Percentiles rank a stretch among this genome's conserved stretches.
phyloP scores from a whole-genome alignment of 2,797 vertebrate species.

The Cossypha caffra region DNA sequence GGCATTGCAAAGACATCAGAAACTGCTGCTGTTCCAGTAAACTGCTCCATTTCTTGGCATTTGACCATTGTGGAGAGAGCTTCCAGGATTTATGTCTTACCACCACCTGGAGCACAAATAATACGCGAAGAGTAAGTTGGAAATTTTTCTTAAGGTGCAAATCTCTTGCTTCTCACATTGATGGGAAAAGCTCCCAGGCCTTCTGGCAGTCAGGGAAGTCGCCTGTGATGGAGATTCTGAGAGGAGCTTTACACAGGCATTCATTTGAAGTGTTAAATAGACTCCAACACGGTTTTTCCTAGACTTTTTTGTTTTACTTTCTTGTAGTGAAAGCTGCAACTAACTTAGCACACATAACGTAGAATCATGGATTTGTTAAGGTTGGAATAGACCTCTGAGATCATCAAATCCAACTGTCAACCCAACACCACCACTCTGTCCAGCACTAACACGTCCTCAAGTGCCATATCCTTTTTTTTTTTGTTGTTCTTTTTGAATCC shows the following conservation, averaged over 20 bases:
- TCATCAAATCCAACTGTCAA: neutral
- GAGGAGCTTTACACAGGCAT: neutral
- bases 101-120: conserved; percentile 18
- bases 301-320: neutral
- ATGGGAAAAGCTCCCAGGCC: neutral
- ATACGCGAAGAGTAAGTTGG: neutral
- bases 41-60: conserved; percentile 20
- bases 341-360: neutral
- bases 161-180: neutral
- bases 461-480: neutral
- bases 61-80: neutral
- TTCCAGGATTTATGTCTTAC: conserved; percentile 36
- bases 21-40: conserved; percentile 54
- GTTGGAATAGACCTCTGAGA: neutral
- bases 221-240: neutral
- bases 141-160: conserved; percentile 7
- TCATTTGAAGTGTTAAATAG: neutral
- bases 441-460: neutral
- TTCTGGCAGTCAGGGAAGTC: neutral
- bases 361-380: neutral
- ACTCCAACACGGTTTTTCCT: neutral
- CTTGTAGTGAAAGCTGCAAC: neutral
- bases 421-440: neutral
- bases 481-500: neutral
- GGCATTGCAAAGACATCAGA: conserved; percentile 11